phyloP scores from a whole-genome alignment of 2,797 vertebrate genomes.

The Scyliorhinus canicula region DNA sequence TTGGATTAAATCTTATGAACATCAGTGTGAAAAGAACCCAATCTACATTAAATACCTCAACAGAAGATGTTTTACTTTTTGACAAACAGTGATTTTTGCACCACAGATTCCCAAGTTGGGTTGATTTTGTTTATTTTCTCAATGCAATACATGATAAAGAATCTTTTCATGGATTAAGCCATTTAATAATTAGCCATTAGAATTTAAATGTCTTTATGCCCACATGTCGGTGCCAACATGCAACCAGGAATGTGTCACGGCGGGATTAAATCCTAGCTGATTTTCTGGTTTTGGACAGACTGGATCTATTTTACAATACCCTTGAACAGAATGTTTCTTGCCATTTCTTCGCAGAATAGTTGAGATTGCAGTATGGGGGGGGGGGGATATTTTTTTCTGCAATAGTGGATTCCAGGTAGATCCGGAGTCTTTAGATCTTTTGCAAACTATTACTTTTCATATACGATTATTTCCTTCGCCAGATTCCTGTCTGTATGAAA shows the following conservation, averaged over 20 bases:
- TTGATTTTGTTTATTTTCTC: not conserved
- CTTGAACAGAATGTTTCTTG: not conserved
- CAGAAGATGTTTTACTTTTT: not conserved
- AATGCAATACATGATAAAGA: not conserved
- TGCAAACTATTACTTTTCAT: not conserved
- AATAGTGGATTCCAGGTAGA: not conserved
- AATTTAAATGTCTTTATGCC: not conserved
- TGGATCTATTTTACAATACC: not conserved
- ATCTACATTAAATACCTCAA: not conserved
- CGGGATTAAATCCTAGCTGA: slow-evolving; percentile 13
- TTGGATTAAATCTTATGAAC: not conserved
- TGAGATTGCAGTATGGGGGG: not conserved
- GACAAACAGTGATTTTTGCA: not conserved
- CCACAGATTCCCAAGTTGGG: not conserved
- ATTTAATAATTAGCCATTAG: not conserved
- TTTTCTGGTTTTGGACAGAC: not conserved
- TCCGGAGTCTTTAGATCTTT: not conserved
- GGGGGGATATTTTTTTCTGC: not conserved
- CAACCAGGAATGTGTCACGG: not conserved
- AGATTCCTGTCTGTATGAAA: not conserved
- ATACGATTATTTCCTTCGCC: not conserved
- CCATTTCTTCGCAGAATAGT: not conserved
- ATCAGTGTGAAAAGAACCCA: not conserved
- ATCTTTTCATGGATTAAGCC: not conserved
- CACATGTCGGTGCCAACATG: not conserved